phyloP scores from a whole-genome alignment of 2,113 vertebrate species.

The Microtus richardsoni region DNA sequence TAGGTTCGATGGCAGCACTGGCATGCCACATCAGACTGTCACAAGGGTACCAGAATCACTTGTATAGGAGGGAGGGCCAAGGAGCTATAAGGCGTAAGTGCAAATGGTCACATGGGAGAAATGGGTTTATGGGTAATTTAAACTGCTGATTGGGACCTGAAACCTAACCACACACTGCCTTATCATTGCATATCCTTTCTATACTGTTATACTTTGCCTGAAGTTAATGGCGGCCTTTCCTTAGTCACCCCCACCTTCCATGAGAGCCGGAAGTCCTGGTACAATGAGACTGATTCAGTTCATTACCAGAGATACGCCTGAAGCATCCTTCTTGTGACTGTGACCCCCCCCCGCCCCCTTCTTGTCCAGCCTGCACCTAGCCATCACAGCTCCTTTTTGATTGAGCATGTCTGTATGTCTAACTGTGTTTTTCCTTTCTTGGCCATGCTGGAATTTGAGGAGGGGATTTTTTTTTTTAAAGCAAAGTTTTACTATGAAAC shows the following conservation, averaged over 20 bases:
- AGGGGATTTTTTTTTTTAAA: background rate
- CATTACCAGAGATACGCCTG: background rate
- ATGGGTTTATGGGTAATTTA: background rate
- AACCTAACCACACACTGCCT: rapidly evolving
- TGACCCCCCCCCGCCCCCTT: background rate
- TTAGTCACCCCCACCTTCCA: background rate
- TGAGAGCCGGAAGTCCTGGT: too few species aligned
- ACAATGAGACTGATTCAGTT: too few species aligned
- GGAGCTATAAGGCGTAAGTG: background rate
- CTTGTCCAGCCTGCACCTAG: background rate
- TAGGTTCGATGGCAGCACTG: background rate
- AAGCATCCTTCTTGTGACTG: background rate
- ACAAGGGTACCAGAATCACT: background rate
- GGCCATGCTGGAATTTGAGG: background rate
- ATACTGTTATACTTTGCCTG: background rate
- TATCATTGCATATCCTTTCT: background rate
- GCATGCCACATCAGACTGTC: background rate
- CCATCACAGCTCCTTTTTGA: too few species aligned
- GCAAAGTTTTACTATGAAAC: background rate
- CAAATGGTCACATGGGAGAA: background rate
- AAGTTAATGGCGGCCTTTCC: background rate
- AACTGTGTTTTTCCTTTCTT: background rate
- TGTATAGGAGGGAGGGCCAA: too few species aligned
- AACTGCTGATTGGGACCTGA: background rate
- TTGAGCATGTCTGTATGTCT: rapidly evolving